These are phyloP conservation scores for Limnephilus marmoratus DNA, from an alignment of 2,888 invertebrate species.

Conservation along the genomic window DNA sequence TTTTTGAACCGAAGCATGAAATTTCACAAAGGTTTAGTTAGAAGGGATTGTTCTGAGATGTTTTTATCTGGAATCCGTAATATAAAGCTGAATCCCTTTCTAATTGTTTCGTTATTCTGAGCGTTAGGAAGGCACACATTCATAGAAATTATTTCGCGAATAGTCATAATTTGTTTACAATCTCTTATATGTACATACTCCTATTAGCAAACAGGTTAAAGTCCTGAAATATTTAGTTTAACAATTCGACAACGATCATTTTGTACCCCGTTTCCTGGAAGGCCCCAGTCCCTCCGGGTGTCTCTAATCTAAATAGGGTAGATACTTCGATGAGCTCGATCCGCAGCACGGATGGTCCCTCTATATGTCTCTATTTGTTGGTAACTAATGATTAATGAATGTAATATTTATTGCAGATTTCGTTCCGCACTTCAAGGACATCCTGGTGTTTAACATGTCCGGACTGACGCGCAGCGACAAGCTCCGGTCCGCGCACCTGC, in stretches of 20 bases:
- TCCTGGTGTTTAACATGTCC: conserved; percentile 61
- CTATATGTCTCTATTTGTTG: not conserved
- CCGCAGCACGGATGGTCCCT: no score
- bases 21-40: not conserved
- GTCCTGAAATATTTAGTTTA: no score
- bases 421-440: conserved; percentile 62
- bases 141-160: no score
- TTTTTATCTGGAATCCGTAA: not conserved
- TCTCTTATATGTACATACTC: not conserved
- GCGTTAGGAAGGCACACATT: no score
- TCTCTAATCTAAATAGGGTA: not conserved
- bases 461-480: conserved; percentile 51
- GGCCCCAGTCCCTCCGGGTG: not conserved
- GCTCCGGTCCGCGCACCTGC: conserved; percentile 65
- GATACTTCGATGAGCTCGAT: not conserved
- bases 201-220: no score
- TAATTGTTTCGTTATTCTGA: not conserved
- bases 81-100: not conserved
- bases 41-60: no score
- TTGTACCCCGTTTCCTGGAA: not conserved
- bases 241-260: no score
- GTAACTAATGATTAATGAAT: not conserved
- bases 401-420: conserved; percentile 59
- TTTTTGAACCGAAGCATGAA: not conserved
- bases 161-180: not conserved